phyloP scores from a whole-genome alignment of 2,113 vertebrate species.

The Symphodus melops region DNA sequence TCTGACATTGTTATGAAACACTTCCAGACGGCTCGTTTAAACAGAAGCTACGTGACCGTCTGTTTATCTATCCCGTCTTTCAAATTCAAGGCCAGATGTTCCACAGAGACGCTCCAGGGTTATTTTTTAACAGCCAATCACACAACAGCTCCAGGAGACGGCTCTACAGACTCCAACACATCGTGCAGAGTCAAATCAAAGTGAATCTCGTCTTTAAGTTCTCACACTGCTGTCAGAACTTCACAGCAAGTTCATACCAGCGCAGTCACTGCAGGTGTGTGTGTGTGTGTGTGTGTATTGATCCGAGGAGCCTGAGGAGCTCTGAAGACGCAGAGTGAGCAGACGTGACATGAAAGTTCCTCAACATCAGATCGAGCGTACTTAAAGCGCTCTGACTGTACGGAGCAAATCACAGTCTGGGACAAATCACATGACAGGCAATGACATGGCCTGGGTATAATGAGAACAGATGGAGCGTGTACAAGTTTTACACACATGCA shows the following conservation, averaged over 20 bases:
- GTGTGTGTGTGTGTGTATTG: not conserved
- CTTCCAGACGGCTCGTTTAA: not conserved
- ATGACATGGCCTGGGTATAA: not conserved
- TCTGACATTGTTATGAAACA: conserved; percentile 14
- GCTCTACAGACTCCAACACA: no score
- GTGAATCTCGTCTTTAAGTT: not conserved
- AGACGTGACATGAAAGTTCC: not conserved
- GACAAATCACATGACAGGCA: conserved; percentile 7
- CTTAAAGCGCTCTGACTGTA: not conserved
- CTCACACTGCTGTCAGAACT: conserved; percentile 10
- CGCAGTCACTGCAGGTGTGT: conserved; percentile 25
- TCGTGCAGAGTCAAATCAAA: not conserved
- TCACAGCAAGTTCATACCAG: conserved; percentile 4
- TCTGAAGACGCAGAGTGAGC: not conserved
- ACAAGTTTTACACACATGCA: not conserved
- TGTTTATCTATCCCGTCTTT: not conserved
- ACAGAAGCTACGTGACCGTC: not conserved
- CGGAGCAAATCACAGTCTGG: not conserved
- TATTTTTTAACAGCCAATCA: not conserved
- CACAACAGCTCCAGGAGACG: no score
- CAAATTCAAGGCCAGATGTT: not conserved
- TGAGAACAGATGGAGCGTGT: not conserved
- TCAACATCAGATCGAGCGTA: not conserved
- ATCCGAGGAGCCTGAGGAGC: conserved; percentile 1
- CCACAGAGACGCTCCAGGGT: not conserved